Conservation (phyloP, 2,888 invertebrate genomes). For the Apodemia duryi region DNA sequence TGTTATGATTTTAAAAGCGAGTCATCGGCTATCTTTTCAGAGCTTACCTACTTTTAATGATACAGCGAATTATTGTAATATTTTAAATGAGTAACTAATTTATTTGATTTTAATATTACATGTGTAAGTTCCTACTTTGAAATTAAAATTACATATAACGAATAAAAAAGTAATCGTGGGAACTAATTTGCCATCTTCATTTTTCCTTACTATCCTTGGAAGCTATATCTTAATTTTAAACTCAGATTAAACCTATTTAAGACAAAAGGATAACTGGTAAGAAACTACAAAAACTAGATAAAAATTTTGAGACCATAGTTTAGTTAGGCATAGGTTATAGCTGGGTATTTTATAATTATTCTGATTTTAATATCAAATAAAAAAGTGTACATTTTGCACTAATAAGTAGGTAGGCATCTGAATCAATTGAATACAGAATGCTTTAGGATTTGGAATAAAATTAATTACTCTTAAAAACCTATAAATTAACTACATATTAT, state of each 20-base stretch:
- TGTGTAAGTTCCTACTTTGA: not conserved
- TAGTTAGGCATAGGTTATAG: too few relatives aligned
- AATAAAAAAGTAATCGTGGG: not conserved
- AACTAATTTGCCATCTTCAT: not conserved
- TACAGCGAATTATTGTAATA: not conserved
- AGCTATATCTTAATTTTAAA: too few relatives aligned
- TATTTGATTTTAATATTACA: not conserved
- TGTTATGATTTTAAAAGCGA: slow-evolving; percentile 27
- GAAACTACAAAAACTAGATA: too few relatives aligned
- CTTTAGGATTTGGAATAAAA: slow-evolving; percentile 1
- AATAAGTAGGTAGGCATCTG: slow-evolving; percentile 33
- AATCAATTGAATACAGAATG: slow-evolving; percentile 14
- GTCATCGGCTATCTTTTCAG: slow-evolving; percentile 26
- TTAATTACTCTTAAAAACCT: slow-evolving; percentile 43
- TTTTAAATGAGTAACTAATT: not conserved
- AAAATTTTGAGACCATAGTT: too few relatives aligned
- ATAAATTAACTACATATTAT: slow-evolving; percentile 48
- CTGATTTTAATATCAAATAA: not conserved
- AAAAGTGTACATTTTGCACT: not conserved
- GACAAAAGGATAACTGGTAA: too few relatives aligned
- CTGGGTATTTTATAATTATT: not conserved
- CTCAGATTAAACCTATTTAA: too few relatives aligned
- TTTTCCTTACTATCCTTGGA: not conserved
- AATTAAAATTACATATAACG: not conserved
- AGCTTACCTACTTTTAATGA: slow-evolving; percentile 32